Base-by-base conservation (phyloP, 1,140 invertebrate genomes). In the Antheraea pernyi region DNA sequence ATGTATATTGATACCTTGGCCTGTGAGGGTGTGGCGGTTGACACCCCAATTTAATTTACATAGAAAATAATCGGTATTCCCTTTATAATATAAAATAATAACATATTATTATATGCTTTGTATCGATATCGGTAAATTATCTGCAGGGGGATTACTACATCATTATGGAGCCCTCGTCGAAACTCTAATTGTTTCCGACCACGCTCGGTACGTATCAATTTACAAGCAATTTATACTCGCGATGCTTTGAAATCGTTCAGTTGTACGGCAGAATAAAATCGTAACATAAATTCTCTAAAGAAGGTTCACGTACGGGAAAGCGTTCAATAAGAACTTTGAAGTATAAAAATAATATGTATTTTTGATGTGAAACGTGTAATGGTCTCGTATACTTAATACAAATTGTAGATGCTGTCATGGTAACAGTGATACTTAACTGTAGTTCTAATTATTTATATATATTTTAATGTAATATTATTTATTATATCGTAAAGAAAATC, bases 141-240 rank as follows among this genome's bases (percentile, higher is more conserved):
- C 46, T 53, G 16, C 11, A 53, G 13, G 46, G 39, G 46, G 46
- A 53, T 53, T 53, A 53, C 7, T 53, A 13, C 46, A 53, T 53
- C 46, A 53, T 53, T 53, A 53, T 53, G 46, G 46, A 16, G 13
- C 46, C 46, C 46, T 53, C 46, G 46, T 53, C 46, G 46, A 16
- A 53, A 16, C 46, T 53, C 46, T 53, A 53, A 53, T 53, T 53
- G 46, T 53, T 53, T 53, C 46, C 46, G 46, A 53, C 46, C 46
- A 53, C 13, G 46, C 16, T 53, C 13, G 46, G 16, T 9, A 53
- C 46, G 46, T 53, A 53, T 53, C 46, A 53, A 53, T 53, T 53
- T 53, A 53, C 46, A 53, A 53, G 46, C 46, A 53, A 53, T 53
- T 53, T 53, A 13, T n/a, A 53, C 0, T 53, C 11, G 16, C 16